These are phyloP conservation scores for Catharus bicknelli DNA, from an alignment of 2,113 vertebrate species.

Conservation along the genomic window DNA sequence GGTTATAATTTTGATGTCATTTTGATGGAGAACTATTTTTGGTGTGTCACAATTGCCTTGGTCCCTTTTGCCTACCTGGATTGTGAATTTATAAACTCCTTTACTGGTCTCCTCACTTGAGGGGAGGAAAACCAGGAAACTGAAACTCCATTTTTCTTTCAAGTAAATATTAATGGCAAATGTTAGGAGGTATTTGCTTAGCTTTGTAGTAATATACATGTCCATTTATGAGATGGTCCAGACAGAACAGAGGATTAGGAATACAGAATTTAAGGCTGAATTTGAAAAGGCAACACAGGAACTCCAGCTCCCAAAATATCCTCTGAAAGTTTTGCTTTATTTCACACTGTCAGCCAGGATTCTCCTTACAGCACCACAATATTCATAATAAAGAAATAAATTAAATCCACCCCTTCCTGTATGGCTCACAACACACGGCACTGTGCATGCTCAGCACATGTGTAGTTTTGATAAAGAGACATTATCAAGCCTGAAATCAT, in stretches of 20 bases:
- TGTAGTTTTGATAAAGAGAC: slow-evolving; percentile 50
- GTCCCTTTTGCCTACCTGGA: neutral
- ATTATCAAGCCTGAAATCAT: slow-evolving; percentile 44
- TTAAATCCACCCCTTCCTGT: slow-evolving; percentile 49
- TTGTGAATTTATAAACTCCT: slow-evolving; percentile 4
- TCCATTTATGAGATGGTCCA: slow-evolving; percentile 38
- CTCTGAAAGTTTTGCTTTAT: slow-evolving; percentile 18
- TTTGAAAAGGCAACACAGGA: slow-evolving; percentile 13
- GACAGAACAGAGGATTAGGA: slow-evolving; percentile 24
- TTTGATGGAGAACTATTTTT: neutral
- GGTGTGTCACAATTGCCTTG: neutral
- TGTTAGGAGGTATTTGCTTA: neutral
- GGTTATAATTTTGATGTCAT: neutral
- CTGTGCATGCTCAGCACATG: slow-evolving; percentile 45
- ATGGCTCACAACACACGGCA: neutral
- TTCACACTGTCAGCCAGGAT: neutral
- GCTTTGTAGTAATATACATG: neutral
- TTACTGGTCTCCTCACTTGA: neutral
- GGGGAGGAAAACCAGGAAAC: slow-evolving; percentile 2
- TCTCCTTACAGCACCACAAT: neutral
- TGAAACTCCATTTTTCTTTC: slow-evolving; percentile 40
- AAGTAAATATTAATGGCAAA: slow-evolving; percentile 7
- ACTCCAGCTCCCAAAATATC: slow-evolving; percentile 12
- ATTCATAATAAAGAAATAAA: slow-evolving; percentile 52
- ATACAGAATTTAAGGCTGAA: neutral